These are phyloP conservation scores for Trematocara marginatum DNA, from an alignment of 2,113 vertebrate species.

Conservation along the genomic window DNA sequence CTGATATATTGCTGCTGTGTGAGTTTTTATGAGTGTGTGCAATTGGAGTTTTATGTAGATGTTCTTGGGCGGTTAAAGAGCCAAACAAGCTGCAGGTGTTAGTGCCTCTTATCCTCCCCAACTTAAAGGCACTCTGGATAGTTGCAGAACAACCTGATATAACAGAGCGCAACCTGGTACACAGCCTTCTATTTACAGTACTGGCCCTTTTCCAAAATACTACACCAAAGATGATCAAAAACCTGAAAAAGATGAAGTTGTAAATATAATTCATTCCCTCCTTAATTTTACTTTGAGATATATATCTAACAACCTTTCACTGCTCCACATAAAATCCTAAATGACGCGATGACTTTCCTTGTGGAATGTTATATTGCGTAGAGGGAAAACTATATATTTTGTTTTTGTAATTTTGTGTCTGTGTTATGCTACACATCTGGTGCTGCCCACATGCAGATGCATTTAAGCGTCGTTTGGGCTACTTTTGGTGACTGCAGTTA, in stretches of 20 bases:
- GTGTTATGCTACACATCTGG: neutral
- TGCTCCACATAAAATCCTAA: neutral
- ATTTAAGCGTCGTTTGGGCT: neutral
- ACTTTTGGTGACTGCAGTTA: neutral
- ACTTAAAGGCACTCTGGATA: slow-evolving; percentile 12
- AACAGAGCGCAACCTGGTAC: neutral
- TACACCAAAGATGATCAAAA: neutral
- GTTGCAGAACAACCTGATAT: neutral
- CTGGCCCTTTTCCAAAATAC: neutral
- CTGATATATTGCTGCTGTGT: slow-evolving; percentile 33
- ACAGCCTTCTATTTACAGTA: neutral
- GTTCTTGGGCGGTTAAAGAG: slow-evolving; percentile 47
- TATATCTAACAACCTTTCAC: neutral
- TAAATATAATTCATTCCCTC: slow-evolving; percentile 27
- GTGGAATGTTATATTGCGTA: neutral
- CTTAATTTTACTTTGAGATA: slow-evolving; percentile 26
- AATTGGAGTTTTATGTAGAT: slow-evolving; percentile 64
- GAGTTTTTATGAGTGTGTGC: slow-evolving; percentile 56
- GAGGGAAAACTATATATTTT: neutral
- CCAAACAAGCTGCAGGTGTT: slow-evolving; percentile 56
- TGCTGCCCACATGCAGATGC: neutral
- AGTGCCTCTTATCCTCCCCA: neutral
- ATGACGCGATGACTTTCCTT: neutral
- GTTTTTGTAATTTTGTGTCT: neutral
- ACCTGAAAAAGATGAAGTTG: neutral